Conservation (phyloP, 2,113 vertebrate species). For the Mobula hypostoma region DNA sequence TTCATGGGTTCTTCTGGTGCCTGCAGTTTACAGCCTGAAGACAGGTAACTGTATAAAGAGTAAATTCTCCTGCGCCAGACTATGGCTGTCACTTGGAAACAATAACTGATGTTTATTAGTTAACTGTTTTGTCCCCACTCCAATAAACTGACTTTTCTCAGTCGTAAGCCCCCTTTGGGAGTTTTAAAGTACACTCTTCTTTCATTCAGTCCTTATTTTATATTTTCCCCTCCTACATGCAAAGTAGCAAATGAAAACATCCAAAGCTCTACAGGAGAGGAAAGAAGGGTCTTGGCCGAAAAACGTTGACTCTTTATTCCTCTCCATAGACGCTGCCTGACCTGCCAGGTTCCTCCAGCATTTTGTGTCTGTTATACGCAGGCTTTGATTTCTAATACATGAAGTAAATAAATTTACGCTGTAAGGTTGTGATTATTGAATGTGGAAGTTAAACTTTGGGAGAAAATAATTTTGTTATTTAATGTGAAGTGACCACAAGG, state of each 20-base stretch:
- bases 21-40: conserved; percentile 54
- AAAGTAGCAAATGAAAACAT: not conserved
- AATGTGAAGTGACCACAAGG: not conserved
- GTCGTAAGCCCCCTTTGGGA: not conserved
- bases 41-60: conserved; percentile 69
- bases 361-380: not conserved
- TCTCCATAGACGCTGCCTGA: no score
- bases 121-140: not conserved
- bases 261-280: not conserved
- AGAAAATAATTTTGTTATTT: not conserved
- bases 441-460: not conserved
- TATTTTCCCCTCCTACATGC: not conserved
- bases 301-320: no score
- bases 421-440: not conserved
- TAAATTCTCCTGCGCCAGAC: not conserved
- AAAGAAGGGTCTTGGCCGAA: no score
- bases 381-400: not conserved
- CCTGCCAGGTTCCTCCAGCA: no score
- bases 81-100: not conserved
- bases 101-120: not conserved
- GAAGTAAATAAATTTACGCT: not conserved
- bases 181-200: not conserved
- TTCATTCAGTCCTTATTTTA: not conserved
- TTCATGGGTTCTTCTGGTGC: conserved; percentile 76
- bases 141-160: not conserved